Conservation (phyloP, 2,888 invertebrate genomes). For the Aplocera efformata region DNA sequence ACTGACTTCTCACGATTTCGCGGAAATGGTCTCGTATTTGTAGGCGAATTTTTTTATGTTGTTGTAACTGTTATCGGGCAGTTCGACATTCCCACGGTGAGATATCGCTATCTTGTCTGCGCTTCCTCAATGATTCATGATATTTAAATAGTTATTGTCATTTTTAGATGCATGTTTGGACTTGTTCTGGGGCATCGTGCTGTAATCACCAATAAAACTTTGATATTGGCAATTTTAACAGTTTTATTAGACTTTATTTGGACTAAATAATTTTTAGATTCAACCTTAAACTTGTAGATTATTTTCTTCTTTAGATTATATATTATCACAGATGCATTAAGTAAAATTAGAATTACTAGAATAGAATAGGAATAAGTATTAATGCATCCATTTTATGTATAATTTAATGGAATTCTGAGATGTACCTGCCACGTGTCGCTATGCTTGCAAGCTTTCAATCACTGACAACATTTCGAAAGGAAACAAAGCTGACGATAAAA, state of each 20-base stretch:
- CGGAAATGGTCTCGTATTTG: conserved; percentile 46
- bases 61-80: conserved; percentile 35
- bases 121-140: conserved; percentile 47
- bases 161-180: conserved; percentile 28
- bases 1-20: conserved; percentile 41
- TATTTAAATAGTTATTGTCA: conserved; percentile 28
- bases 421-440: no score
- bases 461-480: neutral
- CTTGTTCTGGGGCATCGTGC: conserved; percentile 22
- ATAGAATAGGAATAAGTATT: no score
- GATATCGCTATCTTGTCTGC: conserved; percentile 54
- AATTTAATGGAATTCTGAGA: no score
- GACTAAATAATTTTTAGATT: no score
- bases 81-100: conserved; percentile 61
- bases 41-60: conserved; percentile 49
- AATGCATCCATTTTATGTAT: no score
- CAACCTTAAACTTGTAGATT: no score
- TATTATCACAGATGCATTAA: no score
- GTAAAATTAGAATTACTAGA: no score
- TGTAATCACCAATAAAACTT: conserved; percentile 1
- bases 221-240: no score
- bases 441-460: conserved; percentile 2
- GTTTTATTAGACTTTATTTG: no score
- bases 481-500: neutral
- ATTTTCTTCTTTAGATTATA: no score